phyloP scores from a whole-genome alignment of 2,113 vertebrate species.

The Nesogale talazaci region DNA sequence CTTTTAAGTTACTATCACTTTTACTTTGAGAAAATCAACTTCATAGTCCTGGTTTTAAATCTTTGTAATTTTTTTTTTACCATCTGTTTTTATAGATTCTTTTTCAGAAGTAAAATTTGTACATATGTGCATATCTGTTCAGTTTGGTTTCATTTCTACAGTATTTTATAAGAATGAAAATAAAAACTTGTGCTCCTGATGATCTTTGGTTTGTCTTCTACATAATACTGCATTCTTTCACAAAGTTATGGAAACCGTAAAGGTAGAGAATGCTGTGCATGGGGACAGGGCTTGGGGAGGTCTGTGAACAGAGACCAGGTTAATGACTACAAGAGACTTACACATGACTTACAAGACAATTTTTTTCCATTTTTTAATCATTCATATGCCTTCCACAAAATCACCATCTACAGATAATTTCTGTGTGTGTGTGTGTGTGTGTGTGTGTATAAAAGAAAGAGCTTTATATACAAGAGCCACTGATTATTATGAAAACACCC shows the following conservation, averaged over 20 bases:
- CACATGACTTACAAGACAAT: neutral
- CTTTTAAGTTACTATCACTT: constrained; percentile 60
- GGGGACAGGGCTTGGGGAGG: neutral
- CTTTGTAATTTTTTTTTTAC: constrained; percentile 66
- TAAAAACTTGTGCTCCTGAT: constrained; percentile 68
- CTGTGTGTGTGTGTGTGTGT: no score
- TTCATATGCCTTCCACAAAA: neutral
- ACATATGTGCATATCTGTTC: constrained; percentile 78
- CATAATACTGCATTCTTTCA: neutral
- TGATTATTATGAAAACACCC: no score
- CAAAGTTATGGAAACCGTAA: neutral
- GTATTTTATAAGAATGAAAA: constrained; percentile 81
- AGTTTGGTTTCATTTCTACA: constrained; percentile 77
- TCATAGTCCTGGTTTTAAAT: constrained; percentile 74
- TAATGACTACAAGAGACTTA: neutral
- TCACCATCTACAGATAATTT: neutral
- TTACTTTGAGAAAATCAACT: constrained; percentile 65
- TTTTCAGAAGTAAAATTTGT: constrained; percentile 75
- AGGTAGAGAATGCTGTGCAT: neutral
- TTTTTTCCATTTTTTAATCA: neutral
- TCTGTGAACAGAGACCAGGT: neutral
- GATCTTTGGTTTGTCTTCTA: constrained; percentile 68
- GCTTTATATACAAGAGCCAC: no score
- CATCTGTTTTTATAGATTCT: constrained; percentile 79
- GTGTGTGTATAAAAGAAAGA: no score